Percentiles rank a stretch among this genome's conserved stretches.
Evolutionary conservation across 37 sponge, comb jelly and placozoan species (phyloP).

Genomic region (Beroe forskalii): DNA sequence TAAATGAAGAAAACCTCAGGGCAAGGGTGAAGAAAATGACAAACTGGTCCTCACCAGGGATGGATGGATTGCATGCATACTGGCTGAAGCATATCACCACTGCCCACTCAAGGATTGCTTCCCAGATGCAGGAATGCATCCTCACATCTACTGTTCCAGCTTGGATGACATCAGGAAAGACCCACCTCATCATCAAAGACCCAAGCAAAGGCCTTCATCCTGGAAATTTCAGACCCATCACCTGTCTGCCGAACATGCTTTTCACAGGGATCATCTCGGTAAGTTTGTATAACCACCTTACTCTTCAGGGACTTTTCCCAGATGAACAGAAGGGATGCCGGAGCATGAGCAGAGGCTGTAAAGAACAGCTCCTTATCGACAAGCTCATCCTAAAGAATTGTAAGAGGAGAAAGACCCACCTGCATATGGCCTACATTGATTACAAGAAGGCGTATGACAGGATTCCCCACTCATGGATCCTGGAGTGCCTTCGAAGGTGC

Average conservation of each 20-base stretch:
- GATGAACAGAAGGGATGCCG: background rate
- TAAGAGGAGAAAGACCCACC: background rate
- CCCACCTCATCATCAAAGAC: background rate
- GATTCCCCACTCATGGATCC: constrained; percentile 26
- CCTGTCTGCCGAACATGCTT: background rate
- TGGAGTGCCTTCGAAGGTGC: background rate
- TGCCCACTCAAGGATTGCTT: background rate
- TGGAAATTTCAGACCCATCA: background rate
- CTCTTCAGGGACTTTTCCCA: background rate
- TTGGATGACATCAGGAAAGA: constrained; percentile 14
- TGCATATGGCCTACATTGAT: background rate
- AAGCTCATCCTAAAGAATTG: background rate
- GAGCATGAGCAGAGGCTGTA: background rate
- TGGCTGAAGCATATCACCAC: background rate
- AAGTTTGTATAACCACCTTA: background rate
- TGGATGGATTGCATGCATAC: background rate
- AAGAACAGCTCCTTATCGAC: background rate
- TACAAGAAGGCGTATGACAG: constrained; percentile 5
- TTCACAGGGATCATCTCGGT: background rate
- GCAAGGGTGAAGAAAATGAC: background rate
- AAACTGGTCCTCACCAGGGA: constrained; percentile 5
- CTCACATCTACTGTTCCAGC: background rate
- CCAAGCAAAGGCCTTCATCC: background rate
- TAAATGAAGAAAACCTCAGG: background rate
- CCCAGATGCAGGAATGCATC: background rate